Base-by-base conservation (phyloP, 2,888 invertebrate genomes). In the Cryptops parisi region DNA sequence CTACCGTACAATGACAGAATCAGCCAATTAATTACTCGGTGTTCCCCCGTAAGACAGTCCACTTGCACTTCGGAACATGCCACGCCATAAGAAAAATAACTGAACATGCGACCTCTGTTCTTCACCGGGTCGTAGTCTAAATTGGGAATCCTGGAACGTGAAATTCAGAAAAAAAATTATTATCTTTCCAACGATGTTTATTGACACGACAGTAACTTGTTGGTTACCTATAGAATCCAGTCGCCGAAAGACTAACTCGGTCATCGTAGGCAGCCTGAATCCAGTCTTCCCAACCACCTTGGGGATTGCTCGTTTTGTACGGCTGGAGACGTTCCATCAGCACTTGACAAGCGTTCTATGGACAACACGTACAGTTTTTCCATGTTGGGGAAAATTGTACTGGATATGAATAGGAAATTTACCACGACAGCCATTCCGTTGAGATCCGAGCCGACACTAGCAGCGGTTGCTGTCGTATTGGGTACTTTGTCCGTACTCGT, bases 1-100 rank as follows among this genome's bases (percentile, higher is more conserved):
- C 5, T 12, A 17, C 24, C 24, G 3, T 52, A n/a, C 54, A n/a
- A n/a, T n/a, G n/a, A n/a, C n/a, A n/a, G n/a, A n/a, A n/a, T n/a
- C n/a, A n/a, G n/a, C n/a, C n/a, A n/a, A n/a, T n/a, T 49, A 12
- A 51, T 58, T 59, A 78, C 78, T 72, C 82, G 80, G 69, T 94
- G 91, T 65, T 93, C 93, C 5, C 94, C 94, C 22, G 91, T 93
- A 1, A 94, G 74, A 61, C 90, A 90, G 69, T 94, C 93, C 23
- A 94, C 81, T 75, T 93, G 91, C 1, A 93, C 91, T 67, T 88
- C 86, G 0, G 85, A 80, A 60, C 84, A 82, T 4, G 86, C 88
- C 1, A 78, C 85, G 0, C 93, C 94, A 65, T 78, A 87, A 0
- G 89, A 85, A 63, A 76, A 91, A 65, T 96, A 96, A 64, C 80